These are phyloP conservation scores for Artibeus lituratus DNA, from an alignment of 2,797 vertebrate species.

Conservation along the genomic window DNA sequence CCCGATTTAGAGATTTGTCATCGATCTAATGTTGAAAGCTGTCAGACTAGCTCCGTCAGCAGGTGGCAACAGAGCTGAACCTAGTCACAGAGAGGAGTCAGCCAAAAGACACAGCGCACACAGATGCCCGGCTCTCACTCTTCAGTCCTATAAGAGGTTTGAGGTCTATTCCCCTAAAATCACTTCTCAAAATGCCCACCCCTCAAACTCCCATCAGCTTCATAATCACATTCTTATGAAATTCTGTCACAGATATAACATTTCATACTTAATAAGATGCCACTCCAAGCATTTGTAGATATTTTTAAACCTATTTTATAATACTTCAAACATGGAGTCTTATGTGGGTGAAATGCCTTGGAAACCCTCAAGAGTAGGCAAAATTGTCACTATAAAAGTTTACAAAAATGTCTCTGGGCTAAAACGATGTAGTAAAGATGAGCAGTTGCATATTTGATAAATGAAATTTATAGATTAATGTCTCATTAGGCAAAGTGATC, in stretches of 20 bases:
- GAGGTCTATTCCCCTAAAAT: background rate
- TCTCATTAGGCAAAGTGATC: conserved; percentile 44
- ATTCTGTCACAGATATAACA: background rate
- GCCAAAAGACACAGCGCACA: background rate
- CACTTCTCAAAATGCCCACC: background rate
- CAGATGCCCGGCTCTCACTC: background rate
- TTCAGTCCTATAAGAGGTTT: background rate
- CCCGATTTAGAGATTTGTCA: background rate
- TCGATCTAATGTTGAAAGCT: background rate
- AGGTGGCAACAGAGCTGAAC: background rate
- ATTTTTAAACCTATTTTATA: background rate
- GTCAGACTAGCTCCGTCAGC: background rate
- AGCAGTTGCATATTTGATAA: conserved; percentile 19
- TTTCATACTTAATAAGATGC: background rate
- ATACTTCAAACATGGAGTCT: background rate
- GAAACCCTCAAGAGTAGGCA: background rate
- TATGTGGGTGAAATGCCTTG: background rate
- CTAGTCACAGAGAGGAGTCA: background rate
- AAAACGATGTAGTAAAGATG: background rate
- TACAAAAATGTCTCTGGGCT: background rate
- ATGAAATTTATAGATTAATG: conserved; percentile 17
- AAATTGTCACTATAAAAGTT: background rate
- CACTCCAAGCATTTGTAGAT: background rate
- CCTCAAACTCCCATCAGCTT: background rate
- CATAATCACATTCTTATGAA: conserved; percentile 4